These are phyloP conservation scores for Beroe ovata DNA, from an alignment of 37 sponge, comb jelly and placozoan genomes.

Conservation along the genomic window DNA sequence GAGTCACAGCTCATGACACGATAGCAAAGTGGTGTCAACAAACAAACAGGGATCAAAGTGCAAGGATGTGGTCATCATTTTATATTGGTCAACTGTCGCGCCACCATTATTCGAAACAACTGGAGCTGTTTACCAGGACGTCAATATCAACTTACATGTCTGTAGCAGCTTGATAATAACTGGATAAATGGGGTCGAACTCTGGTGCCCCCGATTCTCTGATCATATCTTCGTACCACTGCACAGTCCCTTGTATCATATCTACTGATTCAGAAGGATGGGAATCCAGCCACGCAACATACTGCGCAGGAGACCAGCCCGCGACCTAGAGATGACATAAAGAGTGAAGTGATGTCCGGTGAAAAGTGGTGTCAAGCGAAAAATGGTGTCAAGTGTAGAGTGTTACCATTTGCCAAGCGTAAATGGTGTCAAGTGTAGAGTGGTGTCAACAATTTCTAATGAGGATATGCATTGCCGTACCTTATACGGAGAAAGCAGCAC, in stretches of 20 bases:
- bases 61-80: constrained; percentile 53
- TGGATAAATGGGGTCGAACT: constrained; percentile 51
- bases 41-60: constrained; percentile 16
- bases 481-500: constrained; percentile 37
- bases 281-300: constrained; percentile 56
- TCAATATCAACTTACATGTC: constrained; percentile 28
- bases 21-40: too few relatives aligned
- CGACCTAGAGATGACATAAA: constrained; percentile 8
- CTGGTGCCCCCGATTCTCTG: constrained; percentile 39
- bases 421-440: neutral
- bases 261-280: constrained; percentile 24
- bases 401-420: too few relatives aligned
- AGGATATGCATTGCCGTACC: constrained; percentile 25
- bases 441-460: neutral
- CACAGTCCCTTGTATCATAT: constrained; percentile 51
- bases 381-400: too few relatives aligned
- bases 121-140: too few relatives aligned
- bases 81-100: too few relatives aligned
- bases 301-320: constrained; percentile 45
- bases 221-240: constrained; percentile 67
- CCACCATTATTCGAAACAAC: too few relatives aligned
- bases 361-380: too few relatives aligned
- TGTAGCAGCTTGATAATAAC: neutral
- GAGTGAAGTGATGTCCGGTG: too few relatives aligned
- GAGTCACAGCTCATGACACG: too few relatives aligned